These are phyloP conservation scores for Brienomyrus brachyistius DNA, from an alignment of 2,113 vertebrate species.

Conservation along the genomic window DNA sequence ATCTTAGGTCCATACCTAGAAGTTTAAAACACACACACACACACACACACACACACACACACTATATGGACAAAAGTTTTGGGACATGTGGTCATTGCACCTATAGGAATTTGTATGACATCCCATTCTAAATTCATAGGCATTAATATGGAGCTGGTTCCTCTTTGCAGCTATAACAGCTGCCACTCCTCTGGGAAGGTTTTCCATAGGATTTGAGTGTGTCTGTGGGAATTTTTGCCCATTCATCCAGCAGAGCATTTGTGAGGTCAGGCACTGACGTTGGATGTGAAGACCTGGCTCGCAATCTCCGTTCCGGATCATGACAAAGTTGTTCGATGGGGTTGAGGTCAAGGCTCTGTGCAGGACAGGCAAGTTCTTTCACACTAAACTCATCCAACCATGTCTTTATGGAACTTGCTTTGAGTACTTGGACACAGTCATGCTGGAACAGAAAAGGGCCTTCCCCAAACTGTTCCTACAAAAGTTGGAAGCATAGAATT, in stretches of 20 bases:
- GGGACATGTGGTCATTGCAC: background rate
- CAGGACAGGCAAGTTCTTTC: background rate
- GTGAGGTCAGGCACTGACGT: background rate
- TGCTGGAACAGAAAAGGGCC: background rate
- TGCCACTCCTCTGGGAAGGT: background rate
- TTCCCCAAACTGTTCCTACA: background rate
- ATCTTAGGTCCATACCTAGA: background rate
- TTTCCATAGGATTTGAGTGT: background rate
- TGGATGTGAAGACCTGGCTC: background rate
- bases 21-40: too few species aligned
- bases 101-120: background rate
- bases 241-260: background rate
- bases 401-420: background rate
- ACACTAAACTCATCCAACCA: background rate
- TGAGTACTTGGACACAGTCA: background rate
- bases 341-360: background rate
- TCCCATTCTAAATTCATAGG: background rate
- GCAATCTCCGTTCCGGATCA: background rate
- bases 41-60: background rate
- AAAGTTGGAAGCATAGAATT: background rate
- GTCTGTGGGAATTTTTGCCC: background rate
- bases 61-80: background rate
- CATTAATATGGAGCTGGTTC: background rate
- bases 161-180: background rate
- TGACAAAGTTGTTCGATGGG: background rate